A percentile compares a stretch with the other conserved stretches of the same genome.
Conservation (phyloP, 2,888 invertebrate species). For the Nomada fabriciana region DNA sequence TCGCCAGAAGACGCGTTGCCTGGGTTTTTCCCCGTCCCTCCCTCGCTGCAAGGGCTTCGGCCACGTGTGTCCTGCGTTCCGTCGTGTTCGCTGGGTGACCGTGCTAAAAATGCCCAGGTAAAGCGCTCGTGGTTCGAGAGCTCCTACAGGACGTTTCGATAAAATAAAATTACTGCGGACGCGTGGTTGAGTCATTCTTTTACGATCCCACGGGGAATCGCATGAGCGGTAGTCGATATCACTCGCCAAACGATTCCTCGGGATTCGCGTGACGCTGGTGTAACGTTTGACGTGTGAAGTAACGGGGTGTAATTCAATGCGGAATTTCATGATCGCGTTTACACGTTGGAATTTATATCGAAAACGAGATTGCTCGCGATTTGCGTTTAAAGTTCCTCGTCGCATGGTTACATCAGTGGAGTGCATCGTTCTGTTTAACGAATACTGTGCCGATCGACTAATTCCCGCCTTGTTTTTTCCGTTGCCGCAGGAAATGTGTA, state of each 20-base stretch:
- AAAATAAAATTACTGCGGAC: not conserved
- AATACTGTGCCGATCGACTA: not conserved
- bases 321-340: slow-evolving; percentile 16
- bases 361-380: not conserved
- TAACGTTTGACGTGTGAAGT: slow-evolving; percentile 12
- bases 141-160: not conserved
- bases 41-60: too few relatives aligned
- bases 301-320: slow-evolving; percentile 15
- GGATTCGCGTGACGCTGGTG: not conserved
- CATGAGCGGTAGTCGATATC: not conserved
- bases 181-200: not conserved
- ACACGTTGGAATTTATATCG: slow-evolving; percentile 5
- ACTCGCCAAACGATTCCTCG: not conserved
- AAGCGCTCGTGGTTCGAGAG: too few relatives aligned
- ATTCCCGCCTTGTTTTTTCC: not conserved
- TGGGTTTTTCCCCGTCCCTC: too few relatives aligned
- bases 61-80: too few relatives aligned
- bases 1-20: too few relatives aligned
- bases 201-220: not conserved
- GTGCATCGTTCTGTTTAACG: not conserved
- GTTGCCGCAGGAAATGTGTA: not conserved
- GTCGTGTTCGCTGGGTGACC: too few relatives aligned
- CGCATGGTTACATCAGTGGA: not conserved
- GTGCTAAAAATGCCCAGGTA: too few relatives aligned
- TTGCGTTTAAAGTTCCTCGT: not conserved